Evolutionary conservation across 2,797 vertebrate genomes (phyloP).

Genomic region (Rhabdophis nuchalis): DNA sequence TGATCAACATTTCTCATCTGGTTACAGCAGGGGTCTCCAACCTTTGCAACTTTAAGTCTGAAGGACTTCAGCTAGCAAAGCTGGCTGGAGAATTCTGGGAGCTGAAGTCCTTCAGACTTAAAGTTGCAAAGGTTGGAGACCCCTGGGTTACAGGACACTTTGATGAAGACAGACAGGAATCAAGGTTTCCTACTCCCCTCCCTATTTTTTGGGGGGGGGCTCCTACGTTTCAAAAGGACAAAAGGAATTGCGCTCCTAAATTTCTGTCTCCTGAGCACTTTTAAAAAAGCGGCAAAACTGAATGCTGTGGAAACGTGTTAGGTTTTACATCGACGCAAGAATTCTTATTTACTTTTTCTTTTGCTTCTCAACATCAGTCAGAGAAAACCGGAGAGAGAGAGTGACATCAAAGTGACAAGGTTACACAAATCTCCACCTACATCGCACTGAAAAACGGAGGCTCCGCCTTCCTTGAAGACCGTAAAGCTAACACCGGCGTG

Average conservation of each 20-base stretch:
- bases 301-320: conserved; percentile 59
- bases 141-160: too few species aligned
- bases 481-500: conserved; percentile 67
- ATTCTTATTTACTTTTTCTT: conserved; percentile 31
- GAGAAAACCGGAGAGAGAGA: conserved; percentile 64
- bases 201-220: background rate
- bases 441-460: conserved; percentile 63
- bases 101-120: too few species aligned
- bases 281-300: conserved; percentile 59
- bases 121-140: too few species aligned
- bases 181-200: background rate
- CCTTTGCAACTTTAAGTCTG: too few species aligned
- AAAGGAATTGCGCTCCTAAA: background rate
- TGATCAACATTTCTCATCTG: too few species aligned
- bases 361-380: conserved; percentile 52
- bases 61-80: too few species aligned
- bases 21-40: too few species aligned
- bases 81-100: too few species aligned
- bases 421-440: conserved; percentile 66
- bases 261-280: conserved; percentile 66
- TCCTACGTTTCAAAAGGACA: background rate
- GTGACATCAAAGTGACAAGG: conserved; percentile 68
- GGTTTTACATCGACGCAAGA: conserved; percentile 68
- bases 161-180: background rate
- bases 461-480: conserved; percentile 63